These are phyloP conservation scores for Mionectes olivaceus DNA, from an alignment of 2,797 vertebrate genomes.

Conservation along the genomic window DNA sequence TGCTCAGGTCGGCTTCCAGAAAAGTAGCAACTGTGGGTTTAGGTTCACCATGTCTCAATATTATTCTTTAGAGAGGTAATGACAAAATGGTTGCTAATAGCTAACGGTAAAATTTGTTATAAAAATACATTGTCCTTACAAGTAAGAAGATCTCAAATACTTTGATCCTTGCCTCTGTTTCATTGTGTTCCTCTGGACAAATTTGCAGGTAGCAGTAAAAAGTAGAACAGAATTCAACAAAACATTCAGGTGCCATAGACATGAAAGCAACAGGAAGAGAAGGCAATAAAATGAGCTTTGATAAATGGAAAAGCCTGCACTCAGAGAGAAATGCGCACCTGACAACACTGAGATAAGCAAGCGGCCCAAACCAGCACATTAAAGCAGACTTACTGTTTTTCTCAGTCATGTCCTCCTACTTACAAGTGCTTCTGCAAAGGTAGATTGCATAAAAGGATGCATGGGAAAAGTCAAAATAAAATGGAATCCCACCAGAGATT, in stretches of 20 bases:
- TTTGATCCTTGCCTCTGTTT: neutral
- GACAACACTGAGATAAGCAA: neutral
- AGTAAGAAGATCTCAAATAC: neutral
- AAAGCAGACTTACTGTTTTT: neutral
- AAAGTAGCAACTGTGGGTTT: neutral
- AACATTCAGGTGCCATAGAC: neutral
- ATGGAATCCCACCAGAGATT: neutral
- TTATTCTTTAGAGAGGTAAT: neutral
- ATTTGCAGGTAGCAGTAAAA: neutral
- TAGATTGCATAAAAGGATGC: neutral
- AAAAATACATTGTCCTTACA: neutral
- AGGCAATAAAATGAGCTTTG: constrained; percentile 4
- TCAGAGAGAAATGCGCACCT: neutral
- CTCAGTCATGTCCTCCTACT: neutral
- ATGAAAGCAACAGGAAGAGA: neutral
- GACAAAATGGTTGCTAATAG: neutral
- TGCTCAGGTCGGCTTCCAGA: accelerated
- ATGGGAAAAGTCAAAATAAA: neutral
- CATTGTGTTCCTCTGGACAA: neutral
- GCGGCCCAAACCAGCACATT: neutral
- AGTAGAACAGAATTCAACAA: neutral
- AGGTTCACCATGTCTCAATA: neutral
- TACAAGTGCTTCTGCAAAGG: neutral
- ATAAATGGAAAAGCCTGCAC: neutral
- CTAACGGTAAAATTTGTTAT: neutral